Base-by-base conservation (phyloP, 92 coral and sea anemone genomes). In the Actinernus sp. region DNA sequence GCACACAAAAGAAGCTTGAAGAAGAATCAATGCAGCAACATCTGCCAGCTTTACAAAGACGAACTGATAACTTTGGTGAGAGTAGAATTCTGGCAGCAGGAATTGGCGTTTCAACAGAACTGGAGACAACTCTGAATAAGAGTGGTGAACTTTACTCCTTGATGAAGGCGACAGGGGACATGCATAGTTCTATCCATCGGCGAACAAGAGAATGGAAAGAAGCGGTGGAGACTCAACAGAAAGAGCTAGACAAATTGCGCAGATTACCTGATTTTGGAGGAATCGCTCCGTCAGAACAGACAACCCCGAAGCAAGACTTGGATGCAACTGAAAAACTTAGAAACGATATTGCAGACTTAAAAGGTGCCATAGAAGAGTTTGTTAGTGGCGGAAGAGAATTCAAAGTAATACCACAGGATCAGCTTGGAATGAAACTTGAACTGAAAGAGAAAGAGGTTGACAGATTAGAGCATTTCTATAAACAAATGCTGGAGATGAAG, bases 221-320 rank as follows among this genome's bases (percentile, higher is more conserved):
- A 57, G 78, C 31, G 17, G 19, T 36, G 14, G 58, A 70, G 36
- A 10, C 57, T 1, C 48, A 70, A 25, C 78, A 46, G 41, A 54
- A 54, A 43, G 65, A 70, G 17, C 67, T 70, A 27, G 66, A 55
- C 21, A 66, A 54, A 26, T 22, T 70, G n/a, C 54, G 63, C 3
- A 48, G 54, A 4, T 8, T 23, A 4, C 4, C 11, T 4, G 21
- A 12, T 45, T 17, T 17, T 8, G 4, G 52, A 9, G 21, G 19
- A 12, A 34, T 34, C 14, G 52, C 52, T 45, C 5, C 6, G 5
- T 12, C 52, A 1, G 7, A 52, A n/a, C 16, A 19, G 17, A 18
- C 45, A 19, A 14, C n/a, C 1, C 1, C 25, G 24, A 17, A 40
- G 3, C 26, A 27, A 2, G 63, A 40, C 18, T 0, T 22, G 3